Conservation (phyloP, 2,888 invertebrate species). For the Ormyrus pomaceus region DNA sequence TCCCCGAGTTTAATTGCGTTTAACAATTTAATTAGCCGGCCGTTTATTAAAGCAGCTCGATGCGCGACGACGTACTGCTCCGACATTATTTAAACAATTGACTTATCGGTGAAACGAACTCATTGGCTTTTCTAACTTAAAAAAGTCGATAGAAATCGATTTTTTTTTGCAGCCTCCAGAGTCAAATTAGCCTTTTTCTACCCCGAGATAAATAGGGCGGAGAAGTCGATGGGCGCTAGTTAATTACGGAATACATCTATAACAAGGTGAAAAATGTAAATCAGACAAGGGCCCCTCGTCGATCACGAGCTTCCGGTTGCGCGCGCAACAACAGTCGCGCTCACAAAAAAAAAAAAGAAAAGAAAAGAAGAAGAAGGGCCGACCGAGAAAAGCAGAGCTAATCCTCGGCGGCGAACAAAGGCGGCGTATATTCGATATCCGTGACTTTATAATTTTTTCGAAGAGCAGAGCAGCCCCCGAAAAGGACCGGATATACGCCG, state of each 20-base stretch:
- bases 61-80: too few species aligned
- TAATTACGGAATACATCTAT: slow-evolving; percentile 9
- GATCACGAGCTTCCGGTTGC: slow-evolving; percentile 25
- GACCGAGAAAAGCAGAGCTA: slow-evolving; percentile 33
- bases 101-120: too few species aligned
- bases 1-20: background rate
- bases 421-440: slow-evolving; percentile 29
- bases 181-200: too few species aligned
- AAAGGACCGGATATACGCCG: background rate
- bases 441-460: slow-evolving; percentile 46
- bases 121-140: too few species aligned
- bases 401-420: slow-evolving; percentile 40
- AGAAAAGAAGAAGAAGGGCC: background rate
- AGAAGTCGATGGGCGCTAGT: background rate
- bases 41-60: too few species aligned
- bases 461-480: background rate
- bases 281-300: slow-evolving; percentile 30
- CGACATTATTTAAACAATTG: too few species aligned
- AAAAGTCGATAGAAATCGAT: too few species aligned
- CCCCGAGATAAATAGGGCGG: background rate
- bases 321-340: too few species aligned
- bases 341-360: background rate
- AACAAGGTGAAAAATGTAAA: slow-evolving; percentile 27
- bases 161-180: too few species aligned
- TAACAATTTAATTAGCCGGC: too few species aligned